Conservation (phyloP, 2,113 vertebrate genomes). For the Indicator indicator region DNA sequence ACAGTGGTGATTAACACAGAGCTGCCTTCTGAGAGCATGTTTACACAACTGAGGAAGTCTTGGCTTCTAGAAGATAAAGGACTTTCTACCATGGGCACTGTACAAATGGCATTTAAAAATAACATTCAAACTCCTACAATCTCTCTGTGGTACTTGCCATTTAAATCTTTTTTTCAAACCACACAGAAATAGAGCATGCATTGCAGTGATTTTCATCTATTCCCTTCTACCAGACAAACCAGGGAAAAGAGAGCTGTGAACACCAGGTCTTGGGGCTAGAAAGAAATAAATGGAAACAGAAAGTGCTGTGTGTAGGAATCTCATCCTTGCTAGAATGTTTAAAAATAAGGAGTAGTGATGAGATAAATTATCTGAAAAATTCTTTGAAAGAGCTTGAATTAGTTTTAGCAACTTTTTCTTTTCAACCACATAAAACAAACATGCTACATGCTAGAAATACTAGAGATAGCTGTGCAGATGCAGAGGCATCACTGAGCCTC, state of each 20-base stretch:
- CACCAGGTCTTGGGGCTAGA: neutral
- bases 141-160: neutral
- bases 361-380: constrained; percentile 21
- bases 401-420: neutral
- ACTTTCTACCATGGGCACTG: neutral
- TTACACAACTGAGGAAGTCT: neutral
- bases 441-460: neutral
- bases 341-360: neutral
- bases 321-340: neutral
- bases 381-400: neutral
- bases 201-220: neutral
- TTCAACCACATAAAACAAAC: neutral
- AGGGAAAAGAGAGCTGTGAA: neutral
- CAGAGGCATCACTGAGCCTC: neutral
- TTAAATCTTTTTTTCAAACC: neutral
- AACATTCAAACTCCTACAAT: neutral
- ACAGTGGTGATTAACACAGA: neutral
- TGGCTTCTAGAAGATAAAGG: neutral
- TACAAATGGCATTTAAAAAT: neutral
- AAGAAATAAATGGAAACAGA: neutral
- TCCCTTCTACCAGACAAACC: neutral
- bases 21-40: neutral
- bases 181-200: neutral
- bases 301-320: neutral
- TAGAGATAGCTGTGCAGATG: neutral